Evolutionary conservation across 2,797 vertebrate genomes (phyloP).

Genomic region (Rhabdophis nuchalis): DNA sequence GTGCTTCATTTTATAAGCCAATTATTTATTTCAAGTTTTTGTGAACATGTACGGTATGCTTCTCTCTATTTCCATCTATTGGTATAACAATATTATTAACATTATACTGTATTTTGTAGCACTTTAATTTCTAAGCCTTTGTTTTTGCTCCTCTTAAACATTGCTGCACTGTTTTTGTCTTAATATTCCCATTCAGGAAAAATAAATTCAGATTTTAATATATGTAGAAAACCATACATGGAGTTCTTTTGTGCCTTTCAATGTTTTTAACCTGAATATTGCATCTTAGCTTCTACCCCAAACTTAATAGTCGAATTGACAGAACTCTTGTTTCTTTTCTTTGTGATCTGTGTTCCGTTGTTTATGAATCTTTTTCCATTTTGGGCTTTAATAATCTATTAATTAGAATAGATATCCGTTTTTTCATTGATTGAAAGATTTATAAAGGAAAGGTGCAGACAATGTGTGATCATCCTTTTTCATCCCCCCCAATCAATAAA

Average conservation of each 20-base stretch:
- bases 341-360: not conserved
- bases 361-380: not conserved
- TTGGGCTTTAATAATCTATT: not conserved
- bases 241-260: not conserved
- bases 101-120: not conserved
- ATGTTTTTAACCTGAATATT: not conserved
- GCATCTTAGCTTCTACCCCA: not conserved
- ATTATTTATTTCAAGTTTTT: not conserved
- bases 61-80: constrained; percentile 58
- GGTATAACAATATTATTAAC: constrained; percentile 4
- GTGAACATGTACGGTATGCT: not conserved
- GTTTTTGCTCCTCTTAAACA: not conserved
- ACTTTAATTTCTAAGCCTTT: not conserved
- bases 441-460: not conserved
- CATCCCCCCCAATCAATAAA: not conserved
- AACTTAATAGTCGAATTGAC: not conserved
- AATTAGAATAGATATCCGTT: not conserved
- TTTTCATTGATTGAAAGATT: not conserved
- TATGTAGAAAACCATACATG: not conserved
- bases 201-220: not conserved
- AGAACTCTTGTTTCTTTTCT: not conserved
- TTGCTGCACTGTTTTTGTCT: not conserved
- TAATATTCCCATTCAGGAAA: not conserved
- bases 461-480: not conserved
- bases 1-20: not conserved